Evolutionary conservation across 2,888 invertebrate species (phyloP), one percentile per base, ranked within the genome.

Genomic region (Camponotus fellah): DNA sequence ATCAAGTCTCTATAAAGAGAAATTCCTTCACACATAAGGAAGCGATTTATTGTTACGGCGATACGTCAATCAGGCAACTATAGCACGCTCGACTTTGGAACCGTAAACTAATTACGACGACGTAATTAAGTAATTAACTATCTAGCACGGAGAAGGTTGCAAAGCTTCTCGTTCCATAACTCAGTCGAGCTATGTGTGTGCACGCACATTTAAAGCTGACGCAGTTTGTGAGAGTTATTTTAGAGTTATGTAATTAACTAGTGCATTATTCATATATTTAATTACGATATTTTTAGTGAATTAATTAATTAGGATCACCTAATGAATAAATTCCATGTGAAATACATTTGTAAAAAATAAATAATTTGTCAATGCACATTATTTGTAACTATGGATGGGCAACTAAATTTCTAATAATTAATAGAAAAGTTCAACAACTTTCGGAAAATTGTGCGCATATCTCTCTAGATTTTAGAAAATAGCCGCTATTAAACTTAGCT

Each of bases 101-200:
- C 86, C 84, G 83, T 90, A 89, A 91, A 88, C 92, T 92, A 93
- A 93, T 93, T 92, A 92, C 91, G 84, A 81, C 86, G 87, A 88
- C 87, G 92, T 93, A 92, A 93, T 93, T 93, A 92, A 93, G 93
- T 92, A 92, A 93, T 92, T 93, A 93, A 92, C 91, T 90, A 91
- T 91, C 90, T 86, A 88, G 72, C 85, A 80, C 85, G 82, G 79
- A 84, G 89, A 80, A 86, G 88, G 86, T 85, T 88, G 86, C 72
- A 84, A 87, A 89, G 86, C 86, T 83, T 68, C 79, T 83, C 65
- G 82, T 85, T 72, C 85, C 87, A 87, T 86, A 84, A 84, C 85
- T 88, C 88, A 71, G 83, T 84, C 83, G 53, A 26, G 75, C 62
- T 79, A 62, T 83, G 65, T 76, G 77, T 74, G 40, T 53, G 66